Conservation (phyloP, 2,888 invertebrate genomes). For the Mesorhabditis belari region DNA sequence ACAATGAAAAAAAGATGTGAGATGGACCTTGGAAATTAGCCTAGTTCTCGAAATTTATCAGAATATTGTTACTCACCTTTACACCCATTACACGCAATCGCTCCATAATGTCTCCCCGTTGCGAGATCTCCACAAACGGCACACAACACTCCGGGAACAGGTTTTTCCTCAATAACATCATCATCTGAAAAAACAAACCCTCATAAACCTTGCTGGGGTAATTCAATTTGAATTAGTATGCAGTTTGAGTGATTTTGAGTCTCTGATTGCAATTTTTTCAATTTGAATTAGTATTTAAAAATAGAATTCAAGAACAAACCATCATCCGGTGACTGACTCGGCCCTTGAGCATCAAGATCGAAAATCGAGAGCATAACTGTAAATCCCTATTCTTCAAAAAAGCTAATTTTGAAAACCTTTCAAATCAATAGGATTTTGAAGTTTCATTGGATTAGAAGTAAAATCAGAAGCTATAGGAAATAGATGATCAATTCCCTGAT, state of each 20-base stretch:
- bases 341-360: neutral
- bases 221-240: too few species aligned
- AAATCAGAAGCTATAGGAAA: too few species aligned
- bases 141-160: constrained; percentile 23
- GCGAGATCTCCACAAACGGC: constrained; percentile 47
- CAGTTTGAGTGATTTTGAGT: too few species aligned
- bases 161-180: constrained; percentile 2
- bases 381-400: neutral
- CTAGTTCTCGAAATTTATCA: neutral
- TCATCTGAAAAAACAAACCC: too few species aligned
- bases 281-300: too few species aligned
- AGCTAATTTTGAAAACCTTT: too few species aligned
- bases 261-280: too few species aligned
- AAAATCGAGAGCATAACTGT: neutral
- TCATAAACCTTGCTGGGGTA: too few species aligned
- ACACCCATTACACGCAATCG: constrained; percentile 47
- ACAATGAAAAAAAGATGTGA: neutral
- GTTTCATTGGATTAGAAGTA: too few species aligned
- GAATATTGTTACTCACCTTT: constrained; percentile 25
- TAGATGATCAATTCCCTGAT: too few species aligned
- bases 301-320: too few species aligned
- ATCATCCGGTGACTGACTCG: neutral
- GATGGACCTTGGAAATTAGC: neutral
- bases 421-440: too few species aligned
- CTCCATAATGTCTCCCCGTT: constrained; percentile 46